Evolutionary conservation across 2,888 invertebrate species (phyloP).

Genomic region (Biston betularia): DNA sequence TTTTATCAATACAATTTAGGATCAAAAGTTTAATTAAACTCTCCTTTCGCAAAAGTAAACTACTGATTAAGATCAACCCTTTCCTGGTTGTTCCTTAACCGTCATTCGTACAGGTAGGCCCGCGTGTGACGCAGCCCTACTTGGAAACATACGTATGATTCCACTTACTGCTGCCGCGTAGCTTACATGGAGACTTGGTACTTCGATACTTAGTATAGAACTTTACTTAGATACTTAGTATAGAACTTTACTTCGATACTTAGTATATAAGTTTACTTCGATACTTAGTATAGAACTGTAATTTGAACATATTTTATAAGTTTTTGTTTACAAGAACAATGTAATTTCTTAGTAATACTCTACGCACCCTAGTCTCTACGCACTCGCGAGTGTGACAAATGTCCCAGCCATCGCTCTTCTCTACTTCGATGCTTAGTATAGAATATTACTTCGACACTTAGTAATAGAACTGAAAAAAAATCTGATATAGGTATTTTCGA

Average conservation of each 20-base stretch:
- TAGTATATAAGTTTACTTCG: neutral
- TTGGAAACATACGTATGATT: slow-evolving; percentile 84
- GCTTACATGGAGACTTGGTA: slow-evolving; percentile 66
- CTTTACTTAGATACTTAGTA: neutral
- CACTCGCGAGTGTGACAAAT: no score
- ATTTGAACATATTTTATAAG: no score
- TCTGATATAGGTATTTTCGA: no score
- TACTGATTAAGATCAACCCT: neutral
- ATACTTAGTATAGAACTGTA: neutral
- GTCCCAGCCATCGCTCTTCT: no score
- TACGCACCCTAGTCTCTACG: no score
- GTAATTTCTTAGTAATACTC: no score
- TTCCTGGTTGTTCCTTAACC: slow-evolving; percentile 22
- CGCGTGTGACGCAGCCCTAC: slow-evolving; percentile 76
- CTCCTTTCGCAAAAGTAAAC: neutral
- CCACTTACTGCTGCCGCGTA: slow-evolving; percentile 72
- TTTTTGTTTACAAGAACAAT: no score
- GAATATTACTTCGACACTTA: no score
- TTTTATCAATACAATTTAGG: no score
- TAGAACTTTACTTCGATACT: neutral
- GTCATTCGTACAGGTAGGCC: slow-evolving; percentile 52
- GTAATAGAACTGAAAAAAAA: no score
- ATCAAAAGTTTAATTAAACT: no score
- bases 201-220: neutral
- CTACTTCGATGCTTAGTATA: no score